Base-by-base conservation (phyloP, 1,140 invertebrate species). In the Penaeus japonicus region DNA sequence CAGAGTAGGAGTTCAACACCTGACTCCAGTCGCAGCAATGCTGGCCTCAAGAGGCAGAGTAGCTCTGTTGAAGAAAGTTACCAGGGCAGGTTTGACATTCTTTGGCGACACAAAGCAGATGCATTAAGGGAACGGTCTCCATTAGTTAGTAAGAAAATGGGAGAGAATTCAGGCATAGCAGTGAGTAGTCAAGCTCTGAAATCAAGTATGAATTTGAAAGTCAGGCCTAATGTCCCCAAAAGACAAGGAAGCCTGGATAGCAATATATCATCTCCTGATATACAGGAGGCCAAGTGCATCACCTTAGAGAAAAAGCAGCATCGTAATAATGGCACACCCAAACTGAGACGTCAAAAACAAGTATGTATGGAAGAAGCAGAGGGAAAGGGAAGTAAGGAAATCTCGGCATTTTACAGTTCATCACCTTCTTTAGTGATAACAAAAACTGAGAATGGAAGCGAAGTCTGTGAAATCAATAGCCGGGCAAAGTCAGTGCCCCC, bases 1-100 rank as follows among this genome's bases (percentile, higher is more conserved):
- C 85, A 87, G 85, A 87, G 85, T 47, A 55, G 85, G n/a, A 87
- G 86, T 20, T 83, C 86, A 20, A 83, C 86, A 1, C 86, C 86
- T 55, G 86, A 88, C 2, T 55, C 35, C 27, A 47, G 47, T 17
- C 22, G 15, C 47, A 24, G n/a, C 47, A 65, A 47, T n/a, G 79
- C 54, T 27, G 15, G 47, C 18, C 79, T 88, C 32, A 80, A 54
- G 65, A 82, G 82, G 65, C 79, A 83, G 27, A 88, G 86, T 59
- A 82, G 62, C 62, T 82, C 79, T 35, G 75, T 62, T 77, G 86
- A 88, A 27, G 79, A 88, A 20, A 24, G 27, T n/a, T 32, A 32
- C 62, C 73, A 22, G 3, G 85, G 81, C 18, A 88, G 53, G n/a
- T 88, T 88, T 83, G 86, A 88, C 65, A 88, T 88, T 17, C 65